These are phyloP conservation scores for Himalopsyche kuldschensis DNA, from an alignment of 2,888 invertebrate species.

Conservation along the genomic window DNA sequence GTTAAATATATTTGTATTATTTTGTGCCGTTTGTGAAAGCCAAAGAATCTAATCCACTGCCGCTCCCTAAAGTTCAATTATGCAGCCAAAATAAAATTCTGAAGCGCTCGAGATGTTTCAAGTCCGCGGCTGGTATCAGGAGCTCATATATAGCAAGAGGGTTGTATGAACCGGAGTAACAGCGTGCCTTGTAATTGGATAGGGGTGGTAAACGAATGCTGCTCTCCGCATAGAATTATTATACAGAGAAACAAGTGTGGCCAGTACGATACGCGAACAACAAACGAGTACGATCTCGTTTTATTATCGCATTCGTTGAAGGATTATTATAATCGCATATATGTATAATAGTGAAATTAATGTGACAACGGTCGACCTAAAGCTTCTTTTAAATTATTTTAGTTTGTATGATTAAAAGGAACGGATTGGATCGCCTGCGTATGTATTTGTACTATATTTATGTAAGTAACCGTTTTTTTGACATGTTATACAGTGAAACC, in stretches of 20 bases:
- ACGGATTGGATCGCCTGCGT: not conserved
- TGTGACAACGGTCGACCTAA: not conserved
- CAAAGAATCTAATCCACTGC: too few species aligned
- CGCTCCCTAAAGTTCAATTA: too few species aligned
- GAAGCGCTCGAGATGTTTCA: not conserved
- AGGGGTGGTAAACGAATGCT: constrained; percentile 4
- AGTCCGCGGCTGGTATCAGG: not conserved
- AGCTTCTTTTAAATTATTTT: not conserved
- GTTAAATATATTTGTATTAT: too few species aligned
- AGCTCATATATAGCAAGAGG: not conserved
- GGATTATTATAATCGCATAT: not conserved
- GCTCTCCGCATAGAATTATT: not conserved
- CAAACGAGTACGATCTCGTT: not conserved
- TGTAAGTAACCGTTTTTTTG: too few species aligned
- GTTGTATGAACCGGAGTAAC: not conserved
- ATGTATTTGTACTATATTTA: not conserved
- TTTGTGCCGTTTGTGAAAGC: too few species aligned
- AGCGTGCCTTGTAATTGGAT: constrained; percentile 17
- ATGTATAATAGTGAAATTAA: not conserved
- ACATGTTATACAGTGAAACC: too few species aligned
- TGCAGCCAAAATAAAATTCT: too few species aligned
- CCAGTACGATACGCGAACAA: not conserved
- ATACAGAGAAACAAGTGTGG: not conserved
- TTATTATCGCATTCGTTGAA: not conserved
- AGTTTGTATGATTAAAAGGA: not conserved